Evolutionary conservation across 1,140 invertebrate genomes (phyloP).

Genomic region (Neelides sp.): DNA sequence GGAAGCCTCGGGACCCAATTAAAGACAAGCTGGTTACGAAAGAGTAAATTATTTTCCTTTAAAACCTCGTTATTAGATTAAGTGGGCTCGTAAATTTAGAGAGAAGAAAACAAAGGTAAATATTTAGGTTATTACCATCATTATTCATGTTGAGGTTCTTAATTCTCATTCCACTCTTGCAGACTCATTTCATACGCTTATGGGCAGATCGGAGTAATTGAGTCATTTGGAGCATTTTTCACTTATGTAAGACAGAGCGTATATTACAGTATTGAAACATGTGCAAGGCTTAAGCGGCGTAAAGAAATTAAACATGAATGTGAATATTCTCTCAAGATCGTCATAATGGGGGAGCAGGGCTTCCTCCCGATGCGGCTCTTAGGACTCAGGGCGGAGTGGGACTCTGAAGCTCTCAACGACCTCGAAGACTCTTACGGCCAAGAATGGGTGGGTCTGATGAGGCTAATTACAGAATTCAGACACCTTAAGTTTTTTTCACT

Average conservation of each 20-base stretch:
- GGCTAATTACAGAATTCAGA: not conserved
- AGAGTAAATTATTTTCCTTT: not conserved
- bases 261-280: too few relatives aligned
- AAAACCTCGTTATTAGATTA: not conserved
- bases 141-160: too few relatives aligned
- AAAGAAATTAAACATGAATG: too few relatives aligned
- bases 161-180: too few relatives aligned
- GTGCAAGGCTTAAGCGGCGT: too few relatives aligned
- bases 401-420: slow-evolving; percentile 43
- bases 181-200: slow-evolving; percentile 31
- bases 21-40: slow-evolving; percentile 48
- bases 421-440: slow-evolving; percentile 45
- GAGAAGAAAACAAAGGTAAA: too few relatives aligned
- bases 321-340: too few relatives aligned
- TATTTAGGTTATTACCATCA: too few relatives aligned
- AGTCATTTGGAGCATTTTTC: slow-evolving; percentile 38
- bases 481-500: not conserved
- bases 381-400: slow-evolving; percentile 41
- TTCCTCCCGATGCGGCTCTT: slow-evolving; percentile 38
- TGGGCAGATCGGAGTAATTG: slow-evolving; percentile 39
- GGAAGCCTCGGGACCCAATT: slow-evolving; percentile 48
- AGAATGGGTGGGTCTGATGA: slow-evolving; percentile 41
- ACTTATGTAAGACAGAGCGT: too few relatives aligned
- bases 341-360: slow-evolving; percentile 44
- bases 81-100: not conserved